Conservation (phyloP, 2,888 invertebrate genomes). For the Dolichopus griseipennis region DNA sequence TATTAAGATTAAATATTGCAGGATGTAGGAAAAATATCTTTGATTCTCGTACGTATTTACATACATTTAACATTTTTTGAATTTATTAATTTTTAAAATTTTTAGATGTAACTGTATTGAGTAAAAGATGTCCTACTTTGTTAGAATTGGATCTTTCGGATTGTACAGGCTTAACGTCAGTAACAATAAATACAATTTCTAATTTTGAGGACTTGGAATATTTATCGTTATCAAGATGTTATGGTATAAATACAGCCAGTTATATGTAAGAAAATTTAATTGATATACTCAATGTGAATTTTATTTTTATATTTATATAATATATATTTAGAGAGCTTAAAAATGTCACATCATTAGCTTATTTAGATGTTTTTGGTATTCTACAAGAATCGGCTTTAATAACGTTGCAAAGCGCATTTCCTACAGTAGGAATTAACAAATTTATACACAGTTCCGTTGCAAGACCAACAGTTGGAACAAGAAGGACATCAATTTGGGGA, state of each 20-base stretch:
- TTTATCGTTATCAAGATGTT: slow-evolving; percentile 72
- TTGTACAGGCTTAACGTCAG: slow-evolving; percentile 61
- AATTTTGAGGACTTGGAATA: slow-evolving; percentile 59
- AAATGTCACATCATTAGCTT: slow-evolving; percentile 56
- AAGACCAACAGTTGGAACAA: slow-evolving; percentile 77
- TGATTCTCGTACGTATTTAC: slow-evolving; percentile 57
- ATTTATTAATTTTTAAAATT: slow-evolving; percentile 20
- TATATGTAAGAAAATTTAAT: slow-evolving; percentile 52
- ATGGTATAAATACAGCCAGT: slow-evolving; percentile 61
- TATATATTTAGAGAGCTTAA: slow-evolving; percentile 47
- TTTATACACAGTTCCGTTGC: slow-evolving; percentile 78
- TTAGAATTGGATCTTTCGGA: slow-evolving; percentile 84
- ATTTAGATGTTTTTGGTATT: slow-evolving; percentile 75
- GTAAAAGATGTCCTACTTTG: slow-evolving; percentile 58
- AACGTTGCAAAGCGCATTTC: slow-evolving; percentile 49
- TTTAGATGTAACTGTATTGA: slow-evolving; percentile 61
- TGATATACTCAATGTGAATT: not conserved
- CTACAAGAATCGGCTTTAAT: slow-evolving; percentile 51
- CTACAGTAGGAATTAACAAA: slow-evolving; percentile 59
- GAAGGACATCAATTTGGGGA: slow-evolving; percentile 86
- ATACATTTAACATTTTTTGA: not conserved
- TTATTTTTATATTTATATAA: not conserved
- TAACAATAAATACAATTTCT: slow-evolving; percentile 51
- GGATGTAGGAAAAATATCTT: slow-evolving; percentile 69
- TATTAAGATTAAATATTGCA: slow-evolving; percentile 70